These are phyloP conservation scores for Hypsopygia costalis DNA, from an alignment of 2,888 invertebrate species.

Conservation along the genomic window DNA sequence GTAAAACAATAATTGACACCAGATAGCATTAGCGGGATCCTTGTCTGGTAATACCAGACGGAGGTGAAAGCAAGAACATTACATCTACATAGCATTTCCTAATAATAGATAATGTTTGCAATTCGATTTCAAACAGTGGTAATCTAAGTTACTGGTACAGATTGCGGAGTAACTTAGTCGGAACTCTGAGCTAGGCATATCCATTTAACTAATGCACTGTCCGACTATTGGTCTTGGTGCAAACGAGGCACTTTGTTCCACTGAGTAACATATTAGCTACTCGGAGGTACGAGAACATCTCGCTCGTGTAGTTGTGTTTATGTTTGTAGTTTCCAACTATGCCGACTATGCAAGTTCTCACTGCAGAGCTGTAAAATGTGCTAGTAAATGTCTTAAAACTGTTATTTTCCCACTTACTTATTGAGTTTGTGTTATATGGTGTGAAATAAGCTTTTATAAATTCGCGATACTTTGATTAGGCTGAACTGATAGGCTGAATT, in stretches of 20 bases:
- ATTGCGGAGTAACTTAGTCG: constrained; percentile 67
- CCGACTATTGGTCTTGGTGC: constrained; percentile 73
- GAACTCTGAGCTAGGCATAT: constrained; percentile 63
- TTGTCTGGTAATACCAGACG: no score
- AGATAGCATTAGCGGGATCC: no score
- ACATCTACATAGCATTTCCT: constrained; percentile 1
- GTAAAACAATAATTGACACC: no score
- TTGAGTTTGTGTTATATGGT: no score
- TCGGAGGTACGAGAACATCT: constrained; percentile 16
- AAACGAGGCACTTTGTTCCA: constrained; percentile 69
- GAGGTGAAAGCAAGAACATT: background rate
- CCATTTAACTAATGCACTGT: constrained; percentile 77
- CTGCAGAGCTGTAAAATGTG: constrained; percentile 2
- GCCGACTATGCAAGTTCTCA: constrained; percentile 6
- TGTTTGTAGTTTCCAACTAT: constrained; percentile 15
- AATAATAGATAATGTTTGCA: constrained; percentile 50
- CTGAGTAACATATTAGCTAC: constrained; percentile 62
- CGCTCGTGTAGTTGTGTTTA: constrained; percentile 10
- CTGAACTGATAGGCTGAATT: no score
- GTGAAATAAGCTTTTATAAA: no score
- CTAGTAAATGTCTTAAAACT: constrained; percentile 14
- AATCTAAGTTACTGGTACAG: constrained; percentile 66
- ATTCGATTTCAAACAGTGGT: constrained; percentile 56
- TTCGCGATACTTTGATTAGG: no score
- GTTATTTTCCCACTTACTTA: constrained; percentile 6